phyloP scores from a whole-genome alignment of 2,888 invertebrate genomes.

The Caprella mutica region DNA sequence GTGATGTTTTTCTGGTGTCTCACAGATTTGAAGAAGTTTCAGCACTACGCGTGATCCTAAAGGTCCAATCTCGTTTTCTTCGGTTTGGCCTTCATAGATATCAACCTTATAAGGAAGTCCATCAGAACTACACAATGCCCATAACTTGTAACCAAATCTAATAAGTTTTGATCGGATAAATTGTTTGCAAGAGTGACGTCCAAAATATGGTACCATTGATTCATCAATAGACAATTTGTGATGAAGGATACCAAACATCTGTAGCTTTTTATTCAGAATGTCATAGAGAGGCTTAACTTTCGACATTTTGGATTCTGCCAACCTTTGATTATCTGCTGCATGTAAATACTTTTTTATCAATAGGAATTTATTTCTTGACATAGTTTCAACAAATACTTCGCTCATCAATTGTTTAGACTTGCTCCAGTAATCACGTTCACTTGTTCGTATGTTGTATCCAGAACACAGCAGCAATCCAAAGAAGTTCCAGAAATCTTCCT shows the following conservation, averaged over 20 bases:
- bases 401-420: neutral
- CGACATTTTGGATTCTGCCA: slow-evolving; percentile 3
- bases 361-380: neutral
- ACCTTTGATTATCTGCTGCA: neutral
- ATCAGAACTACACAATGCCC: neutral
- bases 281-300: slow-evolving; percentile 3
- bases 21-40: neutral
- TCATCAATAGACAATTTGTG: slow-evolving; percentile 2
- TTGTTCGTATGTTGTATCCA: neutral
- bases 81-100: neutral
- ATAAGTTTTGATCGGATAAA: neutral
- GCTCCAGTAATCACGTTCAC: neutral
- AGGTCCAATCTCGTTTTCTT: neutral
- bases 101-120: neutral
- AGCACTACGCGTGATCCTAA: neutral
- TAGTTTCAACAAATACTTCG: neutral
- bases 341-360: neutral
- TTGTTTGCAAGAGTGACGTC: neutral
- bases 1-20: neutral
- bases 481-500: too few relatives aligned
- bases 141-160: neutral
- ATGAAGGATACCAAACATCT: neutral
- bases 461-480: too few relatives aligned
- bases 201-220: slow-evolving; percentile 5
- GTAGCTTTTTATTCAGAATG: slow-evolving; percentile 3